Evolutionary conservation across 23 tunicate species (phyloP), one percentile per base, ranked within the genome.

Genomic region (Phallusia fumigata): DNA sequence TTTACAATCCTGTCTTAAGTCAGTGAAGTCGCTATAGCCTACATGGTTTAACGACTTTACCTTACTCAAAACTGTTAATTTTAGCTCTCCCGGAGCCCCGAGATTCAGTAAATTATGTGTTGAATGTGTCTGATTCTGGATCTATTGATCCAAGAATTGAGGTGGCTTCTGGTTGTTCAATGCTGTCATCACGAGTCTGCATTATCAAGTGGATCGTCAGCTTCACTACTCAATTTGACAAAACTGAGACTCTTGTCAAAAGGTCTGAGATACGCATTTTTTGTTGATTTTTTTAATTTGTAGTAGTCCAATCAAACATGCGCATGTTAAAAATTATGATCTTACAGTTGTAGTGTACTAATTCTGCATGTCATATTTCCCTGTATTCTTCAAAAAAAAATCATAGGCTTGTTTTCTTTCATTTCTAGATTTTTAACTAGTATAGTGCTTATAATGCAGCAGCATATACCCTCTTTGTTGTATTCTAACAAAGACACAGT

Each of bases 1-100:
- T 95, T 18, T 95, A 95, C 78, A 44, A 47, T 40, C 52, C 87
- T 13, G 44, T 53, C 30, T 47, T 84, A 30, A 28, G 85, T 82
- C 35, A 36, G 85, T 82, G 69, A 13, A 58, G 26, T 58, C 28
- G 26, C 28, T 13, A 58, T 22, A 6, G 26, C 16, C 28, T 58
- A 58, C 26, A 11, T 58, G 16, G 5, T 1, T 24, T 58, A 16
- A 2, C 13, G 69, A 21, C 8, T 6, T 24, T 1, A 6, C 13
- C 1, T 58, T 58, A 58, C 69, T 6, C 69, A 8, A 58, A 58
- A 1, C 44, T 13, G 15, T 58, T 33, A n/a, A 32, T 77, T 84
- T 81, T 24, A 93, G 98, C 86, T 19, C 65, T 93, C 22, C 98
- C 98, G 19, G 89, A 93, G 78, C 98, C 98, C 8, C 76, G 98